Evolutionary conservation across 2,888 invertebrate genomes (phyloP), one percentile per base, ranked within the genome.

Genomic region (Drosophila subsilvestris): DNA sequence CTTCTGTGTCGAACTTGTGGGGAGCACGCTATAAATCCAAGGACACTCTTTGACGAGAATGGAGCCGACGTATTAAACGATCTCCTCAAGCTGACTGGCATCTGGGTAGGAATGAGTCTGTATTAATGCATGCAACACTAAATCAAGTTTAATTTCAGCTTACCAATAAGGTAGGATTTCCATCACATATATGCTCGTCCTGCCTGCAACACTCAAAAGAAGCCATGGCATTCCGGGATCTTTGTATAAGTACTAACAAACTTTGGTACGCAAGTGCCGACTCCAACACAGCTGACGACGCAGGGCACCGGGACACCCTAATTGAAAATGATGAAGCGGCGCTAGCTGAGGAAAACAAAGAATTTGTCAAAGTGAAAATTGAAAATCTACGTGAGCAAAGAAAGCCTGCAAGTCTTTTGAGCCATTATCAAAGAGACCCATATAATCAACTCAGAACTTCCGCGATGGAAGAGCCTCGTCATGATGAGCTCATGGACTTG

Each of bases 1-100:
- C 18, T 32, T 32, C 20, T 56, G 14, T 70, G 69, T n/a, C 73
- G 69, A 18, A 71, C 65, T 4, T 71, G 71, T 17, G 74, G 74
- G 9, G 43, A 56, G 53, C 12, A n/a, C 18, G 66, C 66, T 0
- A 18, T 45, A 9, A 18, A 57, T 2, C n/a, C 37, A 32, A 65
- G 14, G 7, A 3, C 4, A 3, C 50, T 71, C 3, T 71, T 71
- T 22, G 43, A 29, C 20, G 37, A 53, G 18, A 44, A 71, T 4
- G 10, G 10, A 7, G 14, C n/a, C 4, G 29, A 73, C 4, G 57
- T 54, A 18, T 17, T 73, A 1, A 22, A 17, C 10, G 48, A 73
- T 42, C 43, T 71, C 3, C 17, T 49, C 0, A 48, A 47, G 10
- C 12, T 71, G 20, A 65, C 71, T 0, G 71, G 57, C 1, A 25